A percentile compares a stretch with the other conserved stretches of the same genome.
phyloP scores from a whole-genome alignment of 2,888 invertebrate genomes.

The Drosophila villosipedis region DNA sequence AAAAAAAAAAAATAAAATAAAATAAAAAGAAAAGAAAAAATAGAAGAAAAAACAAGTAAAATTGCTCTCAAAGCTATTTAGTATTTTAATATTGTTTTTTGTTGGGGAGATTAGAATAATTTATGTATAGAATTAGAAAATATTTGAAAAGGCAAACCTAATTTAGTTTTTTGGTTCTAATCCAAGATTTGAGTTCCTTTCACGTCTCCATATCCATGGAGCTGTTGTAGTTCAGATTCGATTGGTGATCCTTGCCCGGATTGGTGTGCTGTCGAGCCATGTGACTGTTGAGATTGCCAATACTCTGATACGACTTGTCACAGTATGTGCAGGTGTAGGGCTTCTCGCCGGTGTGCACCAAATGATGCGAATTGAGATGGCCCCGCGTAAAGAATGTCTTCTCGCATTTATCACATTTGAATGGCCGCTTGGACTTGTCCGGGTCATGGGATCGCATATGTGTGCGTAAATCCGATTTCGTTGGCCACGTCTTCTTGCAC shows the following conservation, averaged over 20 bases:
- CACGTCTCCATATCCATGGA: slow-evolving; percentile 47
- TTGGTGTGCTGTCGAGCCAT: slow-evolving; percentile 65
- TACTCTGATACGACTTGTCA: slow-evolving; percentile 75
- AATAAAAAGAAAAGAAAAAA: background rate
- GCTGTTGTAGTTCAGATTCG: slow-evolving; percentile 25
- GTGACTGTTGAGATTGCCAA: slow-evolving; percentile 82
- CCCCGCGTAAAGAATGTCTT: slow-evolving; percentile 81
- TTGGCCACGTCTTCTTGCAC: slow-evolving; percentile 80
- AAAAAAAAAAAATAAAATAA: slow-evolving; percentile 15
- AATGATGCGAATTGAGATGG: slow-evolving; percentile 75
- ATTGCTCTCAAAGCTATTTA: background rate
- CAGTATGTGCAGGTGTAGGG: slow-evolving; percentile 79
- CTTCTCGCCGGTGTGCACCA: slow-evolving; percentile 83
- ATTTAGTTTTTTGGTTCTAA: background rate
- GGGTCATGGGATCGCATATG: slow-evolving; percentile 81
- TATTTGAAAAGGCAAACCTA: background rate
- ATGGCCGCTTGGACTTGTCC: slow-evolving; percentile 72
- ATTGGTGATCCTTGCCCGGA: slow-evolving; percentile 46
- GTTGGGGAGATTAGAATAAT: background rate
- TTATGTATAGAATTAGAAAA: background rate
- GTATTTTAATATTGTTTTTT: background rate
- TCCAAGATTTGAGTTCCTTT: background rate
- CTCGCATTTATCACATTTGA: slow-evolving; percentile 73
- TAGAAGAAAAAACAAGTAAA: background rate
- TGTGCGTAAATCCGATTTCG: slow-evolving; percentile 80